Conservation (phyloP, 1,140 invertebrate species). For the Proales similis region DNA sequence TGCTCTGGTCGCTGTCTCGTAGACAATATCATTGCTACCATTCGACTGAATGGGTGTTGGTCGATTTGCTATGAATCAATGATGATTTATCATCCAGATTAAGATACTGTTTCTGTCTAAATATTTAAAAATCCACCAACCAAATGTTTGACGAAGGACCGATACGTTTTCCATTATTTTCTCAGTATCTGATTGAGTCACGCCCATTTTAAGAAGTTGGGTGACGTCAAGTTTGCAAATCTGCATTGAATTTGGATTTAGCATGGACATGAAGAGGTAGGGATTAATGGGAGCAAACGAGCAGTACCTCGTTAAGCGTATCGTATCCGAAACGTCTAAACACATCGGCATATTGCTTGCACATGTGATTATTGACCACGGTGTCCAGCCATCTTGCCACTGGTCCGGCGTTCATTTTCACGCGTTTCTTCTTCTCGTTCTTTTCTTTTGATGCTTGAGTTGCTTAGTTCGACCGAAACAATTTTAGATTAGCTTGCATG, state of each 20-base stretch:
- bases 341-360: conserved; percentile 28
- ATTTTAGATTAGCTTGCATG: background rate
- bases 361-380: conserved; percentile 21
- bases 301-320: conserved; percentile 31
- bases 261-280: no score
- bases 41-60: no score
- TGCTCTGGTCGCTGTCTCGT: no score
- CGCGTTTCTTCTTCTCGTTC: no score
- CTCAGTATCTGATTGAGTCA: background rate
- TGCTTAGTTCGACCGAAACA: background rate
- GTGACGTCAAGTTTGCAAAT: conserved; percentile 22
- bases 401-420: conserved; percentile 20
- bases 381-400: conserved; percentile 36
- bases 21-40: no score
- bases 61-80: no score
- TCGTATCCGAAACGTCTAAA: conserved; percentile 34
- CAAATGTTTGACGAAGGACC: conserved; percentile 21
- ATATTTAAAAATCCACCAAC: no score
- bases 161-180: conserved; percentile 36
- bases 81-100: no score
- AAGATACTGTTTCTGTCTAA: no score
- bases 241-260: no score
- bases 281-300: no score
- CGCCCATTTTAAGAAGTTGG: conserved; percentile 25
- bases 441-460: background rate